Conservation (phyloP, 37 sponge, comb jelly and placozoan genomes). For the Agelas oroides region DNA sequence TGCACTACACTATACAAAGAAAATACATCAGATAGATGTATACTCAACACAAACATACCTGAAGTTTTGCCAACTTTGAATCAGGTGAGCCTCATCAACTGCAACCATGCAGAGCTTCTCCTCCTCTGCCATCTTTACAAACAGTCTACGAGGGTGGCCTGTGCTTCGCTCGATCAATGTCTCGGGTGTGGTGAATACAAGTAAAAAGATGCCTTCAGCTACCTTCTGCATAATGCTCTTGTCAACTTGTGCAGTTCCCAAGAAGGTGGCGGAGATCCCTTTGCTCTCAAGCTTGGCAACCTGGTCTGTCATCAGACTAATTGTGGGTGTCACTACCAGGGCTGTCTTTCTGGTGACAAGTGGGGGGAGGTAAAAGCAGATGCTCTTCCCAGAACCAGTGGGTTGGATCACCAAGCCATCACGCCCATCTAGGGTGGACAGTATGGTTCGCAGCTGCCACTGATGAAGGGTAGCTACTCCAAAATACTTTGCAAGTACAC, state of each 20-base stretch:
- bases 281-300: not conserved
- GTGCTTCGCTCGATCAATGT: not conserved
- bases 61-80: conserved; percentile 11
- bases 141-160: not conserved
- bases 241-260: too few relatives aligned
- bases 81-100: conserved; percentile 39
- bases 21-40: too few relatives aligned
- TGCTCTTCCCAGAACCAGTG: too few relatives aligned
- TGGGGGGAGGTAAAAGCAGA: conserved; percentile 15
- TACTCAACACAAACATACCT: too few relatives aligned
- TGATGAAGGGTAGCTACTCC: not conserved
- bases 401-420: conserved; percentile 24
- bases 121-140: not conserved
- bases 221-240: too few relatives aligned
- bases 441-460: conserved; percentile 11
- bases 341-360: conserved; percentile 3
- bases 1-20: too few relatives aligned
- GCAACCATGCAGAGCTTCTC: conserved; percentile 8
- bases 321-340: conserved; percentile 34
- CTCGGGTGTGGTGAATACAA: too few relatives aligned
- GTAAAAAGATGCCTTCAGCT: too few relatives aligned
- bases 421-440: not conserved
- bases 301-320: conserved; percentile 37
- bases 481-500: conserved; percentile 23
- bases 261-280: too few relatives aligned